Evolutionary conservation across 2,113 vertebrate genomes (phyloP).

Genomic region (Cinclus cinclus): DNA sequence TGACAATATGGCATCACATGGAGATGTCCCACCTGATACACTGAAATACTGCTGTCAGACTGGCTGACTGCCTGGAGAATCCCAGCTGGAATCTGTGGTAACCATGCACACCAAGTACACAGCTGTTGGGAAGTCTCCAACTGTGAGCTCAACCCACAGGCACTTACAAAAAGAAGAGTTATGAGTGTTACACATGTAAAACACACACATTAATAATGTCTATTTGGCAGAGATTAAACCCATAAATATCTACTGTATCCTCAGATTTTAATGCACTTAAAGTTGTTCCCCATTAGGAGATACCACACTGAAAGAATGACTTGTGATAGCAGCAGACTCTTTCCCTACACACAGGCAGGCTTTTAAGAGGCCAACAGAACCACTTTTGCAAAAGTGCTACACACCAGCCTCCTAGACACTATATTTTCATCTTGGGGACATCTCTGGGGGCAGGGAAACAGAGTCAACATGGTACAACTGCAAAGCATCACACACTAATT

Average conservation of each 20-base stretch:
- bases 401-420: background rate
- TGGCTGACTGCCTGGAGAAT: background rate
- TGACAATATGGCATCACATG: accelerated
- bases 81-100: background rate
- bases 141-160: background rate
- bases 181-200: background rate
- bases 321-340: background rate
- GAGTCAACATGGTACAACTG: background rate
- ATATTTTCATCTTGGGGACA: background rate
- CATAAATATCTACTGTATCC: background rate
- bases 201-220: background rate
- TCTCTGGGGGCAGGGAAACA: background rate
- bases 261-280: background rate
- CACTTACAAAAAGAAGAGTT: background rate
- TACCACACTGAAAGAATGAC: background rate
- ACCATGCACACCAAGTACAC: background rate
- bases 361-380: background rate
- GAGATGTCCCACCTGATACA: background rate
- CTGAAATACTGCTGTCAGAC: background rate
- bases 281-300: background rate
- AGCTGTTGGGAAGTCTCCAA: background rate
- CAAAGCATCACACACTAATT: background rate
- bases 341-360: accelerated
- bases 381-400: background rate
- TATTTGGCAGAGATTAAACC: background rate